Evolutionary conservation across 2,888 invertebrate species (phyloP).

Genomic region (Mythimna albipuncta): DNA sequence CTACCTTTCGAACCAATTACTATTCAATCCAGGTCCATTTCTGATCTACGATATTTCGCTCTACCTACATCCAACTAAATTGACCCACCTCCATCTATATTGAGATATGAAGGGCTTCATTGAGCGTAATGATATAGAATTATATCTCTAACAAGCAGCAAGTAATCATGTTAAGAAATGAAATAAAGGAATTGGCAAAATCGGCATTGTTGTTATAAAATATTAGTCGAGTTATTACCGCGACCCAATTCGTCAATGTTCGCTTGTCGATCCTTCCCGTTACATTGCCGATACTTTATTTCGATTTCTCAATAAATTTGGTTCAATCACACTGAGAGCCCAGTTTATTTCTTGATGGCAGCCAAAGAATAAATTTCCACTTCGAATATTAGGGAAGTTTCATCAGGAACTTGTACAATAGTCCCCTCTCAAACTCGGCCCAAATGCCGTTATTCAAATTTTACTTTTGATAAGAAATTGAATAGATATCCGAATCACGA

Average conservation of each 20-base stretch:
- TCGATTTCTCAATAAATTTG: conserved; percentile 81
- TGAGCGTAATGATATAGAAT: conserved; percentile 35
- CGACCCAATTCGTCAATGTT: conserved; percentile 75
- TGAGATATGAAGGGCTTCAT: conserved; percentile 31
- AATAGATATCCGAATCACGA: conserved; percentile 81
- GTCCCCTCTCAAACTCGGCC: conserved; percentile 80
- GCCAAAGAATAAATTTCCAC: conserved; percentile 85
- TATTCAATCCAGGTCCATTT: conserved; percentile 12
- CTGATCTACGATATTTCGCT: background rate
- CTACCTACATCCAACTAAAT: conserved; percentile 6
- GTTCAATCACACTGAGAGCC: conserved; percentile 79
- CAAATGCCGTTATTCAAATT: conserved; percentile 86
- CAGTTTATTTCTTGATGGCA: conserved; percentile 81
- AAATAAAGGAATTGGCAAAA: conserved; percentile 45
- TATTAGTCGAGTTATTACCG: conserved; percentile 59
- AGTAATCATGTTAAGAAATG: conserved; percentile 46
- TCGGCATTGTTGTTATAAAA: conserved; percentile 42
- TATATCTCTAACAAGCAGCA: conserved; percentile 37
- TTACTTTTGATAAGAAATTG: conserved; percentile 86
- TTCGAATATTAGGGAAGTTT: conserved; percentile 86
- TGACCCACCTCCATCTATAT: conserved; percentile 14
- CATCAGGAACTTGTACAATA: conserved; percentile 82
- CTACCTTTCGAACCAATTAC: background rate
- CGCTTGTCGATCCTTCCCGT: conserved; percentile 70
- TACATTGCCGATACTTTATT: conserved; percentile 72